These are phyloP conservation scores for Astur gentilis DNA, from an alignment of 2,113 vertebrate genomes.

Conservation along the genomic window DNA sequence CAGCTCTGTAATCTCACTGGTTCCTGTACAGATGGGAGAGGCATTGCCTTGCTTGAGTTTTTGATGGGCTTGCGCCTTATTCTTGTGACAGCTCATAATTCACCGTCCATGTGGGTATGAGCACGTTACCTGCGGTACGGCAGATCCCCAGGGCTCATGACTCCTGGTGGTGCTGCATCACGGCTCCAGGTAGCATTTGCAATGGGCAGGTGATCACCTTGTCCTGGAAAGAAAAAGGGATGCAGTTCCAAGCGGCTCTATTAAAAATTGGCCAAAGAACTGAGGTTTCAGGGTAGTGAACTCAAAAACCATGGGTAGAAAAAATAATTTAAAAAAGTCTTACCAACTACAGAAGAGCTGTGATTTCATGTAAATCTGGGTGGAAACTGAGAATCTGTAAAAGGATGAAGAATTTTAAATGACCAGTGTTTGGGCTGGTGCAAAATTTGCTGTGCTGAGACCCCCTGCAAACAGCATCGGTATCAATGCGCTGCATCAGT, in stretches of 20 bases:
- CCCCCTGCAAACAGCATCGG: rapidly evolving
- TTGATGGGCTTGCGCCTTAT: rapidly evolving
- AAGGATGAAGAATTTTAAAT: background rate
- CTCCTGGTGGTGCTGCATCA: background rate
- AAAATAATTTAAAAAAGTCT: background rate
- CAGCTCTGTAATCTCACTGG: background rate
- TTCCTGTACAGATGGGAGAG: background rate
- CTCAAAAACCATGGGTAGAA: background rate
- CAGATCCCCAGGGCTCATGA: background rate
- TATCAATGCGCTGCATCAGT: rapidly evolving
- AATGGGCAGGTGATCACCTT: background rate
- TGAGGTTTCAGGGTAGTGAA: background rate
- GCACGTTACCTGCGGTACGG: background rate
- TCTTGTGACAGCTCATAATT: background rate
- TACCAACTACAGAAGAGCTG: background rate
- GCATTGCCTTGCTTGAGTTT: background rate
- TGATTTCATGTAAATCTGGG: background rate
- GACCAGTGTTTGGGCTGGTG: background rate
- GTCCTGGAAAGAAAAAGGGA: background rate
- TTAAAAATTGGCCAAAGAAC: background rate
- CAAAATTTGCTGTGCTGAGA: background rate
- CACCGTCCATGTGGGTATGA: background rate
- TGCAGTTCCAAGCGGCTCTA: rapidly evolving
- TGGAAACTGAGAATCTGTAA: background rate
- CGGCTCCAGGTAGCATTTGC: background rate